Percentiles rank a stretch among this genome's conserved stretches.
These are phyloP conservation scores for Asteroscopus sphinx DNA, from an alignment of 2,888 invertebrate species.

Conservation along the genomic window DNA sequence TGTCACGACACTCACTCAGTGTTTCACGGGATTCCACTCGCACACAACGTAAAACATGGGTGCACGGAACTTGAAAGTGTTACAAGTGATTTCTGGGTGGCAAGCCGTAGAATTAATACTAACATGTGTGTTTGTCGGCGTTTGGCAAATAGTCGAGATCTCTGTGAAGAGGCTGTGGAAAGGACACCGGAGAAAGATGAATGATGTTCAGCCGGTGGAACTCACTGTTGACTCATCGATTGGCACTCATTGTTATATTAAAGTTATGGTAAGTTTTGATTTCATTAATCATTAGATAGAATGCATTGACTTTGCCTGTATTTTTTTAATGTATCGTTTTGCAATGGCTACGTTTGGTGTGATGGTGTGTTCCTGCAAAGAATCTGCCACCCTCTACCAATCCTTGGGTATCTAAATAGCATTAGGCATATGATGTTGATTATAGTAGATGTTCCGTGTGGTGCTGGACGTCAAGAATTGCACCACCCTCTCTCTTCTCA, in stretches of 20 bases:
- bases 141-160: constrained; percentile 80
- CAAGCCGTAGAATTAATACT: constrained; percentile 77
- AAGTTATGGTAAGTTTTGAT: constrained; percentile 77
- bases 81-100: constrained; percentile 80
- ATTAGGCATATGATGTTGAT: too few species aligned
- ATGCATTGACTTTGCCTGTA: too few species aligned
- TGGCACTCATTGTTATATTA: constrained; percentile 84
- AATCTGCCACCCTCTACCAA: too few species aligned
- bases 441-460: too few species aligned
- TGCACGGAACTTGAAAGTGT: constrained; percentile 67
- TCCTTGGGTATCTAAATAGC: too few species aligned
- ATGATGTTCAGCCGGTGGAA: constrained; percentile 72
- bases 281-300: background rate
- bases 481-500: too few species aligned
- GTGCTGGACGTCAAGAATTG: too few species aligned
- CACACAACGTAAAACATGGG: constrained; percentile 67
- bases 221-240: constrained; percentile 81
- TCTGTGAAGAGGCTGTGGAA: constrained; percentile 80
- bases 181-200: constrained; percentile 77
- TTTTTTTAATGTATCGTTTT: too few species aligned
- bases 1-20: constrained; percentile 48
- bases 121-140: constrained; percentile 76
- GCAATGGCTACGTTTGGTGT: too few species aligned
- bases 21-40: background rate
- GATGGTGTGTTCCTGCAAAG: too few species aligned